A percentile compares a stretch with the other conserved stretches of the same genome.
Conservation (phyloP, 2,113 vertebrate species). For the Microtus pennsylvanicus region DNA sequence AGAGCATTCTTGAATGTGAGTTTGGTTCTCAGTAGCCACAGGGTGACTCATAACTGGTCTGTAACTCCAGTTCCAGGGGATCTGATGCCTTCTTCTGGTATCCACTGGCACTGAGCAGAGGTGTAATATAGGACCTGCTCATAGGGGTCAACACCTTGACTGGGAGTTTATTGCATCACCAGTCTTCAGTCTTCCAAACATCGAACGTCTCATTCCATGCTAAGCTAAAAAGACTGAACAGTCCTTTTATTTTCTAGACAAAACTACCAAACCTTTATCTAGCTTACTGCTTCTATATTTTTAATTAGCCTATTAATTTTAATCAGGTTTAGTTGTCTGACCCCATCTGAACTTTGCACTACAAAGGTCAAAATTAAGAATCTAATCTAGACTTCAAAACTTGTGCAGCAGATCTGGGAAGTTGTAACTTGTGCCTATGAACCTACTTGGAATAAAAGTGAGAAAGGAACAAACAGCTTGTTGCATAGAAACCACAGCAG, state of each 20-base stretch:
- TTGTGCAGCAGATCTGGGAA: slow-evolving; percentile 48
- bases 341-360: not conserved
- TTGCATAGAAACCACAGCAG: not conserved
- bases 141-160: not conserved
- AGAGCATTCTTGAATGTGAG: not conserved
- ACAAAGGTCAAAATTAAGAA: slow-evolving; percentile 31
- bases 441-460: slow-evolving; percentile 35
- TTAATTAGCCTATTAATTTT: slow-evolving; percentile 48
- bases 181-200: slow-evolving; percentile 51
- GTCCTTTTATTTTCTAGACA: slow-evolving; percentile 29
- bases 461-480: slow-evolving; percentile 22
- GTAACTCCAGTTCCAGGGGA: not conserved
- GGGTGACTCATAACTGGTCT: not conserved
- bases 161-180: slow-evolving; percentile 25
- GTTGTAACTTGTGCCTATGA: not conserved
- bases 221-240: not conserved
- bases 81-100: not conserved
- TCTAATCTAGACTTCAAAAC: slow-evolving; percentile 43
- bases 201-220: not conserved
- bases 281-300: slow-evolving; percentile 14
- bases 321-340: slow-evolving; percentile 63
- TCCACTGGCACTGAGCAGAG: not conserved
- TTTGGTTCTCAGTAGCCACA: not conserved
- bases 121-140: not conserved
- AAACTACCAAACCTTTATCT: slow-evolving; percentile 27